phyloP scores from a whole-genome alignment of 2,888 invertebrate species.

The Cryptosula pallasiana region DNA sequence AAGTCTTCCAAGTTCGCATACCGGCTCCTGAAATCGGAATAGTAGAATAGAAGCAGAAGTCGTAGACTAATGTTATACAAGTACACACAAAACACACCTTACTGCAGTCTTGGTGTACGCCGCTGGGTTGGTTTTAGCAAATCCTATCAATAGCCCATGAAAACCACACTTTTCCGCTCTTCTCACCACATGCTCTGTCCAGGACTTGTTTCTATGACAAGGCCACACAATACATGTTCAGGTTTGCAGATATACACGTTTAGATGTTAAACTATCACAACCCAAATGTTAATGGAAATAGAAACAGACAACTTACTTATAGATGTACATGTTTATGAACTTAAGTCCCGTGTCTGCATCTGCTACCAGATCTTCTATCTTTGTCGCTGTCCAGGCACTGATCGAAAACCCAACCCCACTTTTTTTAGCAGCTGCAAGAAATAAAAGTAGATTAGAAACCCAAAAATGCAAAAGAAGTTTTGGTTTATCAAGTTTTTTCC shows the following conservation, averaged over 20 bases:
- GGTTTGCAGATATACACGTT: too few species aligned
- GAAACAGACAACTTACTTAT: background rate
- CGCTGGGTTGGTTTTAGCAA: constrained; percentile 79
- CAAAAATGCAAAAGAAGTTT: too few species aligned
- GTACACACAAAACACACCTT: constrained; percentile 57
- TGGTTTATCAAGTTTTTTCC: too few species aligned
- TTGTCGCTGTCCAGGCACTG: constrained; percentile 79
- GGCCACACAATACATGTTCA: background rate
- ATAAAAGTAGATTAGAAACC: too few species aligned
- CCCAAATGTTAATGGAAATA: background rate
- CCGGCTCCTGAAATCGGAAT: constrained; percentile 22
- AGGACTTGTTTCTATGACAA: background rate
- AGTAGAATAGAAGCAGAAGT: too few species aligned
- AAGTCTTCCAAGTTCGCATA: constrained; percentile 1
- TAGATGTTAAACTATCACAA: background rate
- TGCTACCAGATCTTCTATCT: constrained; percentile 78
- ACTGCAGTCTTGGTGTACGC: constrained; percentile 69
- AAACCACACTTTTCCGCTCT: constrained; percentile 74
- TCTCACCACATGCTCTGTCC: constrained; percentile 61
- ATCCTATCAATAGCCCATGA: constrained; percentile 77
- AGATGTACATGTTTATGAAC: constrained; percentile 87
- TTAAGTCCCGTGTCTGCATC: constrained; percentile 61
- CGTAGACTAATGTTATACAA: too few species aligned
- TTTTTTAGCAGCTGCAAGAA: constrained; percentile 67
- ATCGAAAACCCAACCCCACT: constrained; percentile 72